Base-by-base conservation (phyloP, 2,888 invertebrate species). In the Pyrochroa serraticornis region DNA sequence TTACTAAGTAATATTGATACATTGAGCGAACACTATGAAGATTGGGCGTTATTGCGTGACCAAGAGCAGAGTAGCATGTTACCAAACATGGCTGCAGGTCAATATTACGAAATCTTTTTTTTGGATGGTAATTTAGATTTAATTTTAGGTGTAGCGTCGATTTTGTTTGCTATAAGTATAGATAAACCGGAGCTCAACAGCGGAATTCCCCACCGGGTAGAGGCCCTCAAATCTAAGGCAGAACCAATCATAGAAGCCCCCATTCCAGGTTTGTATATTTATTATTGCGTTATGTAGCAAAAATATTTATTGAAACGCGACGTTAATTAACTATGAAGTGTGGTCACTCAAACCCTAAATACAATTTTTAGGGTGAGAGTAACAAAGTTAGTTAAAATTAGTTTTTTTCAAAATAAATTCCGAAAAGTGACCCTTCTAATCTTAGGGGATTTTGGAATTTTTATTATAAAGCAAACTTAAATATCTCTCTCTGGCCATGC, bases 151-250 rank as follows among this genome's bases (percentile, higher is more conserved):
- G 84, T 97, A 75, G 91, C 90, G 65, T 89, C 93, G 48, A 91
- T 97, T 73, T 82, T 97, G 64, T 97, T 97, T 82, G 97, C 97
- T 13, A 87, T 97, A 75, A 90, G 88, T 72, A 91, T 96, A 59
- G 95, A 97, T 81, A 92, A 92, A 78, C 83, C 88, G 30, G 92
- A 93, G 75, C 82, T 94, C 52, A 92, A 90, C 85, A 77, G 82
- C 80, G 77, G 75, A 62, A 59, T 83, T 79, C 73, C 77, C 71
- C 71, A 83, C 80, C 70, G 78, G 74, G 64, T 77, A 81, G 80
- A 77, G 74, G 72, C 62, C 71, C 76, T 64, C 67, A 81, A 70
- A 77, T 82, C 45, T 86, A 73, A 71, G 60, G 63, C 65, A 31
- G 78, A 92, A 75, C 90, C 89, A 48, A 85, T 92, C 37, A 91